Base-by-base conservation (phyloP, 2,113 vertebrate species). In the Calidris pygmaea region DNA sequence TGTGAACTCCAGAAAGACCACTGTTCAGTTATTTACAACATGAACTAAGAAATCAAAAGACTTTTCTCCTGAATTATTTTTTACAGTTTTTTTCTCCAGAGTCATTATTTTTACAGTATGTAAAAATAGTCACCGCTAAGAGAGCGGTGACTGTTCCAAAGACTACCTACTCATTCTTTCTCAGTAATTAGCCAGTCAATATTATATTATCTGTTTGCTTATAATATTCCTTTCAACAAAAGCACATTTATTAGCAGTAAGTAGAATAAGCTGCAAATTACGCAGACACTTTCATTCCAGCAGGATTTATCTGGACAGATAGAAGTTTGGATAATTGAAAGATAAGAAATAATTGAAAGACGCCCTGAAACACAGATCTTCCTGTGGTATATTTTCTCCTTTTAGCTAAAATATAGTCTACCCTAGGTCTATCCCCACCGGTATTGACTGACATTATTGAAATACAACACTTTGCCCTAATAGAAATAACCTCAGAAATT, bases 271-370 rank as follows among this genome's bases (percentile, higher is more conserved):
- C 39, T 78, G 21, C 60, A 86, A 87, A 89, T 95, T 89, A 82
- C 45, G 7, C 35, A 74, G 63, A 62, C n/a, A 71, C 30, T 78
- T 94, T 50, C 29, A 92, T 83, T 96, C 43, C 56, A 88, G 43
- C 39, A 43, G 26, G 34, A 80, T 77, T 89, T 67, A 93, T 63
- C 52, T 68, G 34, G 37, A 75, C 43, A 93, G 79, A 80, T 1
- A 82, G 52, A 90, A 47, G 34, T 75, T 48, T 29, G 62, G 87
- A 79, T 82, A 94, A 93, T 45, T 78, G 37, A 91, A 93, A 95
- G 68, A 89, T 55, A 89, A 94, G 68, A 91, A 85, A 53, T 77
- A 86, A 93, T 76, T 93, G 17, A 88, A 96, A 92, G 43, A 67
- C 1, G 1, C 4, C 22, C 7, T 41, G 50, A 90, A 93, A 83